Percentiles rank a stretch among this genome's conserved stretches.
Evolutionary conservation across 2,888 invertebrate species (phyloP).

Genomic region (Lampropteryx suffumata): DNA sequence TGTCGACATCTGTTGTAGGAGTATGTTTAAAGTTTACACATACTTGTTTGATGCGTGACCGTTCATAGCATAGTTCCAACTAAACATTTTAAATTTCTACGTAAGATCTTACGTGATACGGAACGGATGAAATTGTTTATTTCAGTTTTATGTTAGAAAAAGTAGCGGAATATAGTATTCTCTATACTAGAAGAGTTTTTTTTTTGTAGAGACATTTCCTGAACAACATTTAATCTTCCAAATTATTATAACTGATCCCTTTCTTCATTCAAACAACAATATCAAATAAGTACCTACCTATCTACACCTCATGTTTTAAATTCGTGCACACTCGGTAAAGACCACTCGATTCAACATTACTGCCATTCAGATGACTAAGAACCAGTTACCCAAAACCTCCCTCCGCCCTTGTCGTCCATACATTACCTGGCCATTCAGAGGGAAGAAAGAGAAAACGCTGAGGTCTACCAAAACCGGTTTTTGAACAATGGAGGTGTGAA

Average conservation of each 20-base stretch:
- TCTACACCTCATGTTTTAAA: constrained; percentile 56
- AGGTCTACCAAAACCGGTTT: constrained; percentile 51
- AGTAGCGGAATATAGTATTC: too few species aligned
- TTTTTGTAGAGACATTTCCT: too few species aligned
- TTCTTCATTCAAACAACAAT: constrained; percentile 31
- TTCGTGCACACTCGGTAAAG: constrained; percentile 58
- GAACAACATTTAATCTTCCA: too few species aligned
- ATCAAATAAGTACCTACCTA: constrained; percentile 45
- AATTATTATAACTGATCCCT: too few species aligned
- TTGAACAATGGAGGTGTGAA: constrained; percentile 76
- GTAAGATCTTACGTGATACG: constrained; percentile 9
- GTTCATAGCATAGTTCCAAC: constrained; percentile 1
- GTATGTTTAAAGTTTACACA: constrained; percentile 3
- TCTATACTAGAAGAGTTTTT: too few species aligned
- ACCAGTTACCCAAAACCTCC: constrained; percentile 46
- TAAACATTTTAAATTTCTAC: background rate
- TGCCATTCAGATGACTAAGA: constrained; percentile 55
- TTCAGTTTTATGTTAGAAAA: too few species aligned
- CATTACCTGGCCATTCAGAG: constrained; percentile 29
- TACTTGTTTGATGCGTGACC: constrained; percentile 2
- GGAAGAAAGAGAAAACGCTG: constrained; percentile 35
- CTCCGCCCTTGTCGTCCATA: constrained; percentile 32
- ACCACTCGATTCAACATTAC: constrained; percentile 66
- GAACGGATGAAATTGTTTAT: background rate
- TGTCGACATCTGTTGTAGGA: constrained; percentile 5